Evolutionary conservation across 1,140 invertebrate genomes (phyloP), one percentile per base, ranked within the genome.

Genomic region (Aphis gossypii): DNA sequence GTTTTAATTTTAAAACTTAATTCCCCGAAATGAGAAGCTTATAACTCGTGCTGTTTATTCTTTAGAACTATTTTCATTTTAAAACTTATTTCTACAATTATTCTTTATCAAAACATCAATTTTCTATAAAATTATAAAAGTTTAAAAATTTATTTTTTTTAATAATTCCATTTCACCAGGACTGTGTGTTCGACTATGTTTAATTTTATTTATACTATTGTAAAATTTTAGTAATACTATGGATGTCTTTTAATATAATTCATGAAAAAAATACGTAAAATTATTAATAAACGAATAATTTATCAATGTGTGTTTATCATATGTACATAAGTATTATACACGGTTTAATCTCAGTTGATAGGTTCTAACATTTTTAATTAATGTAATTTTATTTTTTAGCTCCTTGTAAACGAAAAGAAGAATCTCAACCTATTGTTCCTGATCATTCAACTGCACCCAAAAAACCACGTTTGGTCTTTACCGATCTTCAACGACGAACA

Each of bases 381-480:
- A 35, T 68, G 30, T 76, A 18, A 2, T n/a, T 90, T 93, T 94
- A 41, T 87, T 86, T 94, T 94, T 94, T 94, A 94, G 93, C 94
- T 94, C 94, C 95, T 94, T 99, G 99, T 97, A 99, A 99, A 96
- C 97, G 99, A 97, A 99, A 99, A 98, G 99, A 99, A 96, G 98
- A 99, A 95, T 96, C 97, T 96, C 95, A 92, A 94, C 46, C 54
- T 3, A 94, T 95, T 41, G 96, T 97, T 95, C 95, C 97, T 95
- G 97, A 98, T 95, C 97, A 97, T 96, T 96, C 96, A 97, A 97
- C 97, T 96, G 97, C 98, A 94, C 98, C 98, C 95, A 99, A 99
- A 97, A 99, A 99, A 96, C 99, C 99, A 94, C 98, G 99, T 95
- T 97, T 99, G 96, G 99, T 99, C 96, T 99, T 99, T 97, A 99